Base-by-base conservation (phyloP, 2,797 vertebrate species). In the Eremophila alpestris region DNA sequence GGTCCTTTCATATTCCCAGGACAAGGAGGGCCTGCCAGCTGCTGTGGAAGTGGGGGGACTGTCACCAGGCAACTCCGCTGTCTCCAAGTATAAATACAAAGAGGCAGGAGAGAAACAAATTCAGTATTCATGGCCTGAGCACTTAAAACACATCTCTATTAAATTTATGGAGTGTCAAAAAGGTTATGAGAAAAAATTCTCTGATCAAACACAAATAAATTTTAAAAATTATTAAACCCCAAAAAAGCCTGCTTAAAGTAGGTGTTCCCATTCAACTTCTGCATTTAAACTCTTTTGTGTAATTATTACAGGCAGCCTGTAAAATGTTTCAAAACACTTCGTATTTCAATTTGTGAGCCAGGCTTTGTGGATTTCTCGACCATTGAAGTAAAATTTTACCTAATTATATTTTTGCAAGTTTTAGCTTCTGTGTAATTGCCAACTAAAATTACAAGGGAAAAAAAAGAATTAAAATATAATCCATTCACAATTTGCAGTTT, bases 31-130 rank as follows among this genome's bases (percentile, higher is more conserved):
- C 92, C 94, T 95, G 90, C 92, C 89, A 97, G 92, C 93, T 96
- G 94, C 89, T 89, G 69, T 89, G 94, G 74, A 70, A 93, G 64
- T 78, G 91, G 95, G 94, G 94, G 67, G 96, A 74, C 88, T 93
- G 89, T 96, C 91, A 94, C 94, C 92, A 96, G 94, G 93, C 94
- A 97, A 92, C 94, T 96, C 81, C 32, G 74, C 86, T 96, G 80
- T 78, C 93, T 95, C 41, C 0, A 79, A 84, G 73, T 88, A 63
- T 67, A 93, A 88, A 92, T 86, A 94, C 89, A 97, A 81, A 94
- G 95, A 79, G 69, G 56, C 95, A 83, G 87, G 90, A 93, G 92
- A 90, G 90, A 89, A 92, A 83, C 17, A n/a, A 69, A 83, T 80
- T 94, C 87, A 60, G 80, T 91, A 63, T 91, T 93, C 90, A 40